A percentile compares a stretch with the other conserved stretches of the same genome.
phyloP scores from a whole-genome alignment of 2,797 vertebrate genomes.

The Acanthornis magna region DNA sequence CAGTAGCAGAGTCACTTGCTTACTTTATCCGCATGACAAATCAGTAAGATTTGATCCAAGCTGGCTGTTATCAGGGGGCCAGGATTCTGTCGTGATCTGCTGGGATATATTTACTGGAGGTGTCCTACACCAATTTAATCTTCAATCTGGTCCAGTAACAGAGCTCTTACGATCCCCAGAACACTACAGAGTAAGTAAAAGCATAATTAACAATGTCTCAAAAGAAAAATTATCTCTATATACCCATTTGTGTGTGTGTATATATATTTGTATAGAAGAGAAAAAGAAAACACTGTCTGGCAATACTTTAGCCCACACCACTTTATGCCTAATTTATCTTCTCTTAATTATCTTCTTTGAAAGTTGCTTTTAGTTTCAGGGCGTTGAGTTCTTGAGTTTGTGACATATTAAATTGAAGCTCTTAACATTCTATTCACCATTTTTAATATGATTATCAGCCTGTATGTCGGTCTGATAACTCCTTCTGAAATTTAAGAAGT shows the following conservation, averaged over 20 bases:
- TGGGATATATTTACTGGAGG: slow-evolving; percentile 77
- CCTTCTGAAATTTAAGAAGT: neutral
- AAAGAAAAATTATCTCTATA: neutral
- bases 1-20: slow-evolving; percentile 69
- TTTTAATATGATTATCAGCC: neutral
- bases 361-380: neutral
- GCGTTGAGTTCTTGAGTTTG: neutral
- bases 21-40: slow-evolving; percentile 75
- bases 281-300: neutral
- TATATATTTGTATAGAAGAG: neutral
- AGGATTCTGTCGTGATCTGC: slow-evolving; percentile 74
- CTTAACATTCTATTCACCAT: neutral
- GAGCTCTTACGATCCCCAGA: slow-evolving; percentile 70
- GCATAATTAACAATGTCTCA: neutral
- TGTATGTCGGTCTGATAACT: neutral
- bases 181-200: slow-evolving; percentile 72
- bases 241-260: rapidly evolving
- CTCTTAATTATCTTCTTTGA: neutral
- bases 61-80: slow-evolving; percentile 79
- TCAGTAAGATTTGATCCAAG: slow-evolving; percentile 75
- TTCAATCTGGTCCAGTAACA: slow-evolving; percentile 74
- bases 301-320: neutral
- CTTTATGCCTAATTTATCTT: neutral
- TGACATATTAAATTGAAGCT: neutral
- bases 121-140: slow-evolving; percentile 70